Evolutionary conservation across 35 echinoderm and acorn worm genomes (phyloP).

Genomic region (Hemicentrotus pulcherrimus): DNA sequence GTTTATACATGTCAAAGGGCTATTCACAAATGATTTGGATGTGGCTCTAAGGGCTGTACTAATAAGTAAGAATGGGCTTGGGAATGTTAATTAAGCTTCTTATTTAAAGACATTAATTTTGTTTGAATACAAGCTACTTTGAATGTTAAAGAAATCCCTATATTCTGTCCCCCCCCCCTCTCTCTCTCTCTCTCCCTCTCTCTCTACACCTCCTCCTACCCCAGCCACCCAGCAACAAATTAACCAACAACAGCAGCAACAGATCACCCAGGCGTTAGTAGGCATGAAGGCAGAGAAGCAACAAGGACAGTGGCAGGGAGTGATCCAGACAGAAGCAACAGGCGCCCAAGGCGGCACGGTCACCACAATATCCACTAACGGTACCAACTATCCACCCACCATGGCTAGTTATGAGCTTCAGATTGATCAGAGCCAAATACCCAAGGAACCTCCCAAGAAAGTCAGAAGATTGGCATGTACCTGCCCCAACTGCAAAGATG

Average conservation of each 20-base stretch:
- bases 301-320: slow-evolving; percentile 14
- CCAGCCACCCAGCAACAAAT: slow-evolving; percentile 33
- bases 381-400: slow-evolving; percentile 34
- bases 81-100: no score
- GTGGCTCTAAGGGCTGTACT: no score
- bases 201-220: neutral
- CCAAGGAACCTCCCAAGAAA: slow-evolving; percentile 53
- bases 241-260: slow-evolving; percentile 41
- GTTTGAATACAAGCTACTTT: no score
- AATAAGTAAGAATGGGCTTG: no score
- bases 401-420: slow-evolving; percentile 51
- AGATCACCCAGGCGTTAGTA: neutral
- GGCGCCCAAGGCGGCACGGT: slow-evolving; percentile 8
- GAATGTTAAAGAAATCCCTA: no score
- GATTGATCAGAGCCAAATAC: slow-evolving; percentile 26
- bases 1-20: no score
- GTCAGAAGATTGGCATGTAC: slow-evolving; percentile 83
- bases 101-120: no score
- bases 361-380: neutral
- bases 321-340: slow-evolving; percentile 11
- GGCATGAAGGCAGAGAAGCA: neutral
- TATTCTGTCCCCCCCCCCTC: neutral
- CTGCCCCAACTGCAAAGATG: slow-evolving; percentile 91
- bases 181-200: no score
- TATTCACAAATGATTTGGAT: neutral